Conservation (phyloP, 2,113 vertebrate genomes). For the Oreochromis niloticus region DNA sequence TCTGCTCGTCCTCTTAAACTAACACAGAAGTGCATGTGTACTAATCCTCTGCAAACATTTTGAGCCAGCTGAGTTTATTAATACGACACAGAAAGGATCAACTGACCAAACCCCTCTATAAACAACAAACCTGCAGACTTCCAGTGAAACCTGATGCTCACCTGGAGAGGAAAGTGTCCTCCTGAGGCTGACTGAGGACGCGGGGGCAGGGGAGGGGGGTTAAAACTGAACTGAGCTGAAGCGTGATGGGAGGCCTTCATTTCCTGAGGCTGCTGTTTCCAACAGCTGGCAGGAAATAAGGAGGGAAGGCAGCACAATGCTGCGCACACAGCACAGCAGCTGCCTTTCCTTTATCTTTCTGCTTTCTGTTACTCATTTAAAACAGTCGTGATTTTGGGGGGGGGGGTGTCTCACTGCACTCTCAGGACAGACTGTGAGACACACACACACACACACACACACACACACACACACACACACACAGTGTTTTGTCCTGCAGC, state of each 20-base stretch:
- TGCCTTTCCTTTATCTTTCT: not conserved
- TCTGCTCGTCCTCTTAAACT: fast-evolving
- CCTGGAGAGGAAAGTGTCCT: not conserved
- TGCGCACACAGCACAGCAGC: not conserved
- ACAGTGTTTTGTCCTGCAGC: not conserved
- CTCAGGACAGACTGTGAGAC: no score
- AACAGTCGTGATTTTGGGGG: not conserved
- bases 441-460: not conserved
- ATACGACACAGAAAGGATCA: not conserved
- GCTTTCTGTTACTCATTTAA: slow-evolving; percentile 8
- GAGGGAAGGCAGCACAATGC: not conserved
- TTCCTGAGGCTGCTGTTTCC: slow-evolving; percentile 11
- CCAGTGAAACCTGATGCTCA: not conserved
- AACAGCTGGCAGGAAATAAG: slow-evolving; percentile 35
- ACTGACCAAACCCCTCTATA: not conserved
- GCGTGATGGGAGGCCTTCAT: slow-evolving; percentile 12
- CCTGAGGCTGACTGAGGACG: not conserved
- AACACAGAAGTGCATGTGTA: not conserved
- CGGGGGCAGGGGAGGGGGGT: not conserved
- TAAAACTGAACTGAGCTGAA: not conserved
- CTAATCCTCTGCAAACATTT: not conserved
- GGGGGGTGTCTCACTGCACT: no score
- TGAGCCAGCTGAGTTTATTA: not conserved
- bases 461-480: not conserved
- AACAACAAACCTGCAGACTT: not conserved